Evolutionary conservation across 2,888 invertebrate genomes (phyloP).

Genomic region (Globia sparganii): DNA sequence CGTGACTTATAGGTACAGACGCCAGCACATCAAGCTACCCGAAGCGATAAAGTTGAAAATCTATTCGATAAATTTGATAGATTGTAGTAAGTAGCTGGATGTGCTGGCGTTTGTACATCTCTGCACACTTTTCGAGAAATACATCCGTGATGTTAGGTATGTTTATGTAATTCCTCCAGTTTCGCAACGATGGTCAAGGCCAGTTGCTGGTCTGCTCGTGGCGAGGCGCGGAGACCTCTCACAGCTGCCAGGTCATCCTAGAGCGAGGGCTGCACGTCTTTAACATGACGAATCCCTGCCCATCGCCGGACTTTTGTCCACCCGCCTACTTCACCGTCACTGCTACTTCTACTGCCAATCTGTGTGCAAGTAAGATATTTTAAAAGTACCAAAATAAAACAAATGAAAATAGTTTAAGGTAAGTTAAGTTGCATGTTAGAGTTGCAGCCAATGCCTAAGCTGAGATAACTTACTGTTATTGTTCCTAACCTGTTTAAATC

Average conservation of each 20-base stretch:
- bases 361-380: conserved; percentile 91
- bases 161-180: conserved; percentile 71
- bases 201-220: conserved; percentile 91
- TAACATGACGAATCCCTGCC: conserved; percentile 87
- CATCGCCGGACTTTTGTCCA: conserved; percentile 87
- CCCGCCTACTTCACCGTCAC: conserved; percentile 88
- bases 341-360: conserved; percentile 86
- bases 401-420: neutral
- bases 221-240: conserved; percentile 83
- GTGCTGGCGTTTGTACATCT: too few relatives aligned
- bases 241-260: conserved; percentile 86
- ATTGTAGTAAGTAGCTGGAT: too few relatives aligned
- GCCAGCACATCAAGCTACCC: too few relatives aligned
- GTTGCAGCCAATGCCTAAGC: neutral
- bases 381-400: neutral
- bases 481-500: neutral
- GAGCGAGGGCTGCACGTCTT: conserved; percentile 85
- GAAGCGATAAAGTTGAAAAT: too few relatives aligned
- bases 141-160: neutral
- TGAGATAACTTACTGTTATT: neutral
- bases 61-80: too few relatives aligned
- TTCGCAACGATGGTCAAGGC: conserved; percentile 90
- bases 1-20: too few relatives aligned
- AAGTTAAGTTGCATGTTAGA: neutral
- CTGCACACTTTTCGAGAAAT: neutral